phyloP scores from a whole-genome alignment of 2,888 invertebrate genomes.

The Pogonocherus hispidulus region DNA sequence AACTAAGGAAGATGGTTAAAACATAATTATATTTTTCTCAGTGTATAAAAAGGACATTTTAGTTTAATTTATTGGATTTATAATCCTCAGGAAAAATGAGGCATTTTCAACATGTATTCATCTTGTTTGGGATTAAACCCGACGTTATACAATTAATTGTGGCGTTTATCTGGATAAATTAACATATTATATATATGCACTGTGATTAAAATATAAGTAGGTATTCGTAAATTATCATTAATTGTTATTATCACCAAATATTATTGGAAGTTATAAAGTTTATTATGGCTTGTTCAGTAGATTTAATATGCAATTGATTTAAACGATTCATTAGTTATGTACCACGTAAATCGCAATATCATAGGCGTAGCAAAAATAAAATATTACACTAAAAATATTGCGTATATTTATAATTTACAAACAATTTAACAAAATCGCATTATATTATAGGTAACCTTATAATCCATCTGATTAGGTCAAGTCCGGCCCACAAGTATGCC shows the following conservation, averaged over 20 bases:
- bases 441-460: too few species aligned
- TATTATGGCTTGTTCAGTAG: background rate
- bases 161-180: conserved; percentile 4
- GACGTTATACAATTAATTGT: background rate
- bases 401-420: too few species aligned
- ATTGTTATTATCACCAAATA: background rate
- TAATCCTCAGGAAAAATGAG: background rate
- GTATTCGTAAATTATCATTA: conserved; percentile 1
- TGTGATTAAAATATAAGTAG: background rate
- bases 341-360: too few species aligned
- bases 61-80: background rate
- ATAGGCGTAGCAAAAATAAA: too few species aligned
- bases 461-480: too few species aligned
- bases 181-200: background rate
- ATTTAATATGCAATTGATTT: background rate
- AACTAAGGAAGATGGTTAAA: too few species aligned
- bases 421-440: too few species aligned
- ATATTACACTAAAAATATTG: too few species aligned
- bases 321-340: background rate
- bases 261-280: background rate
- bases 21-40: too few species aligned
- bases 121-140: background rate
- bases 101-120: background rate
- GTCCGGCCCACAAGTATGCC: too few species aligned
- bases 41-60: too few species aligned